Evolutionary conservation across 2,888 invertebrate species (phyloP).

Genomic region (Onthophagus sagittarius): DNA sequence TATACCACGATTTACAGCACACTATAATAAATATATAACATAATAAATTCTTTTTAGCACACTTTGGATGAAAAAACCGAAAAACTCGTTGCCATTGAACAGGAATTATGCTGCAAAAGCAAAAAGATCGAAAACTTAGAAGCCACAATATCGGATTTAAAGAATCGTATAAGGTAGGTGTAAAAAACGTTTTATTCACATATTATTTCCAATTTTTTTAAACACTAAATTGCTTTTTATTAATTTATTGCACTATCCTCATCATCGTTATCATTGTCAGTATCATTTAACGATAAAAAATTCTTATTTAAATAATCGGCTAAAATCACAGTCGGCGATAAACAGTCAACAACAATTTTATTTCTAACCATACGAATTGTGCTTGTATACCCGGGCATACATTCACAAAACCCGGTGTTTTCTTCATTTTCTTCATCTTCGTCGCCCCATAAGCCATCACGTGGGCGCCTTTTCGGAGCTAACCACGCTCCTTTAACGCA

Average conservation of each 20-base stretch:
- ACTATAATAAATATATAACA: no score
- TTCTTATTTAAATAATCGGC: slow-evolving; percentile 54
- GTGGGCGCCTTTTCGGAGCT: slow-evolving; percentile 53
- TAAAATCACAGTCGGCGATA: slow-evolving; percentile 60
- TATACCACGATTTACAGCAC: no score
- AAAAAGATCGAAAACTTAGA: slow-evolving; percentile 55
- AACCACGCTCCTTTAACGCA: slow-evolving; percentile 70
- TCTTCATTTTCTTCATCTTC: slow-evolving; percentile 26
- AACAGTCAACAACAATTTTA: slow-evolving; percentile 50
- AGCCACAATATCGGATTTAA: slow-evolving; percentile 54
- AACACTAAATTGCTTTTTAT: not conserved
- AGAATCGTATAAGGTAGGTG: slow-evolving; percentile 54
- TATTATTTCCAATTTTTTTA: not conserved
- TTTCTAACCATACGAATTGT: slow-evolving; percentile 42
- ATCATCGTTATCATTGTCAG: not conserved
- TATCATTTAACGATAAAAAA: slow-evolving; percentile 26
- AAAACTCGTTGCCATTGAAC: slow-evolving; percentile 60
- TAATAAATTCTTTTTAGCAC: no score
- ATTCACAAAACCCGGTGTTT: slow-evolving; percentile 51
- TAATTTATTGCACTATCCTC: not conserved
- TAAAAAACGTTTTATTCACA: not conserved
- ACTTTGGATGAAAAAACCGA: slow-evolving; percentile 72
- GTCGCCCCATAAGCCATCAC: slow-evolving; percentile 37
- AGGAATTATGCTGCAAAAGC: slow-evolving; percentile 60
- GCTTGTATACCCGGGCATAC: slow-evolving; percentile 62